Evolutionary conservation across 2,113 vertebrate species (phyloP).

Genomic region (Sula dactylatra): DNA sequence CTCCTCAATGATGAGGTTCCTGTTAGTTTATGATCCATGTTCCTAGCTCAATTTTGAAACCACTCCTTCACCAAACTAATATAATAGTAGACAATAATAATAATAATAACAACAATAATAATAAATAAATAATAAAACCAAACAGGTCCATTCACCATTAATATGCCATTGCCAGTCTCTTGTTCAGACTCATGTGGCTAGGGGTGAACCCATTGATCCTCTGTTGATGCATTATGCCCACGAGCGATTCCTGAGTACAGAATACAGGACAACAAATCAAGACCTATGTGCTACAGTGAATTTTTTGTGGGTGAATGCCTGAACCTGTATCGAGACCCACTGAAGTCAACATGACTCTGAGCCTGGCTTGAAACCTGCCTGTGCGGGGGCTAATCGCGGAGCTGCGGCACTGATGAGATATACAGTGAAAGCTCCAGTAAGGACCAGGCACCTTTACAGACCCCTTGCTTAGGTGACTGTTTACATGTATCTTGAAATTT

Average conservation of each 20-base stretch:
- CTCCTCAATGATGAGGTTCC: background rate
- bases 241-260: slow-evolving; percentile 24
- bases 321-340: background rate
- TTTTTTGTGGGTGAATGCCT: background rate
- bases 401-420: background rate
- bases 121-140: background rate
- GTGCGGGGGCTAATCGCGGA: rapidly evolving
- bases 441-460: background rate
- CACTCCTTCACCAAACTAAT: background rate
- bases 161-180: background rate
- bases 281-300: background rate
- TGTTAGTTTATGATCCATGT: background rate
- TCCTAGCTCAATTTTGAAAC: background rate
- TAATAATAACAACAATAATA: background rate
- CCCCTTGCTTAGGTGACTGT: background rate
- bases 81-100: background rate
- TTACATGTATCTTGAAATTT: background rate
- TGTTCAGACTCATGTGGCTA: background rate
- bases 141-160: background rate
- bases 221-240: background rate
- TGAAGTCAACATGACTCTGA: background rate
- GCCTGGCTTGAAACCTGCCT: background rate
- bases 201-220: background rate
- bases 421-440: background rate
- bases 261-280: background rate